Evolutionary conservation across 1,140 invertebrate genomes (phyloP).

Genomic region (Pollicipes pollicipes): DNA sequence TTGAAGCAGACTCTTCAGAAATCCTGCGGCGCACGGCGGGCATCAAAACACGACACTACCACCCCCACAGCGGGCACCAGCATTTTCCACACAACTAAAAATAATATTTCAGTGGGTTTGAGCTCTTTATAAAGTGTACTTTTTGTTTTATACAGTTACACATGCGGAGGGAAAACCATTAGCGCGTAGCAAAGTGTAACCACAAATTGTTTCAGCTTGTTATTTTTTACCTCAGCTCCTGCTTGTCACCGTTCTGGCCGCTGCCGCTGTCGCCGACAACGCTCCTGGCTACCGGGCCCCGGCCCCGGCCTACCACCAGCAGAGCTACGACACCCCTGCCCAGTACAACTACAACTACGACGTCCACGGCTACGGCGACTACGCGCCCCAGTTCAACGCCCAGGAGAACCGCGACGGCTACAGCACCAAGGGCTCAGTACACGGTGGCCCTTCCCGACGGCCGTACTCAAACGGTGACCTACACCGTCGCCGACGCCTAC

Average conservation of each 20-base stretch:
- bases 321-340: neutral
- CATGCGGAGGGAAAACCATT: too few relatives aligned
- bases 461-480: slow-evolving; percentile 10
- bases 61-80: too few relatives aligned
- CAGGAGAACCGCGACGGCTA: neutral
- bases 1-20: too few relatives aligned
- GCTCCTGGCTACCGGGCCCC: neutral
- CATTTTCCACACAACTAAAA: too few relatives aligned
- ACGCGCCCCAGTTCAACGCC: neutral
- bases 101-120: too few relatives aligned
- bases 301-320: neutral
- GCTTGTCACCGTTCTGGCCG: neutral
- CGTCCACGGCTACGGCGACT: neutral
- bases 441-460: slow-evolving; percentile 8
- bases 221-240: too few relatives aligned
- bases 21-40: too few relatives aligned
- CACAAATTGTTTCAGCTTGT: too few relatives aligned
- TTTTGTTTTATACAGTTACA: too few relatives aligned
- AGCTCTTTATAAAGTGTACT: too few relatives aligned
- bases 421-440: slow-evolving; percentile 8
- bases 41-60: too few relatives aligned
- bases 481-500: slow-evolving; percentile 10
- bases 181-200: too few relatives aligned
- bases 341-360: neutral
- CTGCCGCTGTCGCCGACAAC: neutral